phyloP scores from a whole-genome alignment of 2,797 vertebrate genomes.

The Acanthis flammea region DNA sequence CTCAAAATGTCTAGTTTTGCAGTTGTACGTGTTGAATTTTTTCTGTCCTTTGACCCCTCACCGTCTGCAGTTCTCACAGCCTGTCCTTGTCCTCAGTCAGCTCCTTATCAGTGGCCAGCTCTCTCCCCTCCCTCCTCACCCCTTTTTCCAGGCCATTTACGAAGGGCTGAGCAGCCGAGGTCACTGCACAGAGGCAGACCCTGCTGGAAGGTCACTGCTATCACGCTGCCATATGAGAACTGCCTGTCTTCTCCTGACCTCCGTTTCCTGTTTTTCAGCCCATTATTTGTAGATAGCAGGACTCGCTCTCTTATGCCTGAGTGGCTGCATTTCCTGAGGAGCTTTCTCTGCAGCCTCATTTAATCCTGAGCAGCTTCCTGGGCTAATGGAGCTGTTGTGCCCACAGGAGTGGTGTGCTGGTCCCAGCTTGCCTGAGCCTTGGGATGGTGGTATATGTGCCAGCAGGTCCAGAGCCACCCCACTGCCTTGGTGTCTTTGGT shows the following conservation, averaged over 20 bases:
- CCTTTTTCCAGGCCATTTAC: not conserved
- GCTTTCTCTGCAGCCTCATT: not conserved
- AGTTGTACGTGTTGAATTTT: not conserved
- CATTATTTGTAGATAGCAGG: not conserved
- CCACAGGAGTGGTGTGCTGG: fast-evolving
- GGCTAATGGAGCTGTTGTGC: not conserved
- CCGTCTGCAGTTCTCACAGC: not conserved
- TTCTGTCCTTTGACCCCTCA: not conserved
- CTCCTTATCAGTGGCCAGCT: not conserved
- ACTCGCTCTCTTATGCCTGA: not conserved
- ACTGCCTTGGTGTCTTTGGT: not conserved
- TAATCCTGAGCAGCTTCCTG: not conserved
- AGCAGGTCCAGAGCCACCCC: not conserved
- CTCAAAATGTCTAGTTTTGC: not conserved
- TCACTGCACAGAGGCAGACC: not conserved
- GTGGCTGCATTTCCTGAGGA: not conserved
- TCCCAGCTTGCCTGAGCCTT: not conserved
- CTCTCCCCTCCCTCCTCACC: not conserved
- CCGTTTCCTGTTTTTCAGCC: not conserved
- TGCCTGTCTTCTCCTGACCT: not conserved
- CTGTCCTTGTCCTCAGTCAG: not conserved
- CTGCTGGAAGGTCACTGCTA: not conserved
- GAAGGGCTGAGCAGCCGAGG: not conserved
- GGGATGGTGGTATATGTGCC: fast-evolving
- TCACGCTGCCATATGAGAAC: not conserved